phyloP scores from a whole-genome alignment of 2,888 invertebrate species.

The Drosophila monieri region DNA sequence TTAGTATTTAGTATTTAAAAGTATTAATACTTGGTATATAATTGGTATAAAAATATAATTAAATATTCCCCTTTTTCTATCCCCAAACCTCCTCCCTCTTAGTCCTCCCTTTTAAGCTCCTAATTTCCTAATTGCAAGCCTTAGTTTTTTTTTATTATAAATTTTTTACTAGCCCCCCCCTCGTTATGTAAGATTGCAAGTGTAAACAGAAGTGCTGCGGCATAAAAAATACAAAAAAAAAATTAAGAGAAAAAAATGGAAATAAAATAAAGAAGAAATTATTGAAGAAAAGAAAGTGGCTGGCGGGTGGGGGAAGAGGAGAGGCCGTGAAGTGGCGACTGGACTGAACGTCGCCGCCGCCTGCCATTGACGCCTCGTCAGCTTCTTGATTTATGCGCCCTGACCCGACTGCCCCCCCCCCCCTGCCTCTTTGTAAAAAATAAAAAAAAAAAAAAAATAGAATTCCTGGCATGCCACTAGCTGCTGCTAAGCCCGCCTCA shows the following conservation, averaged over 20 bases:
- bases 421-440: conserved; percentile 22
- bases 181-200: conserved; percentile 14
- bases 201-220: conserved; percentile 12
- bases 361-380: conserved; percentile 71
- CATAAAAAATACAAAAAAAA: neutral
- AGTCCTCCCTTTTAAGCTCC: no score
- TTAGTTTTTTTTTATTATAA: no score
- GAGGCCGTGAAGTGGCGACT: conserved; percentile 50
- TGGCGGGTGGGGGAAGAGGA: neutral
- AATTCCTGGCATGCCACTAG: neutral
- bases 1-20: no score
- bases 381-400: conserved; percentile 65
- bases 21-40: no score
- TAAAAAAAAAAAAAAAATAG: conserved; percentile 19
- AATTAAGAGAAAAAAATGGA: neutral
- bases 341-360: conserved; percentile 40
- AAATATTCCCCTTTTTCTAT: no score
- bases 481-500: conserved; percentile 20
- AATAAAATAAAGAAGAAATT: conserved; percentile 17
- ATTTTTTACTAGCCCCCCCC: no score
- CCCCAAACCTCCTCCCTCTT: no score
- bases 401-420: conserved; percentile 4
- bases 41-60: no score
- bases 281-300: conserved; percentile 1
- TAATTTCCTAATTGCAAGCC: no score